Evolutionary conservation across 2,888 invertebrate species (phyloP), one percentile per base, ranked within the genome.

Genomic region (Dioctria linearis): DNA sequence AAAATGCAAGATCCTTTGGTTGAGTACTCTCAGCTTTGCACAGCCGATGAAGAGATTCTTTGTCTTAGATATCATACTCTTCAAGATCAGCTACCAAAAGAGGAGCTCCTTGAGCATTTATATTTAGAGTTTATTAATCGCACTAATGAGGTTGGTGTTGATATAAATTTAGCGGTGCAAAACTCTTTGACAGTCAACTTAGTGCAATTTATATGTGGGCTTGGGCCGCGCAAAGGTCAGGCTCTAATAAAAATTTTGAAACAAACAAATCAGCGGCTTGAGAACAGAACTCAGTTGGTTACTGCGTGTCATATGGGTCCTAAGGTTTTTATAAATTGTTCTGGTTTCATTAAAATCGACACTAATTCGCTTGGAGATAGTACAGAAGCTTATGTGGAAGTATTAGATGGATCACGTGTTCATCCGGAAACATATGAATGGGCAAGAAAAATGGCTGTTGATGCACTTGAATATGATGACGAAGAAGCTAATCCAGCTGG

Each of bases 361-460:
- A 98, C 98, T 0, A 96, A 95, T 86, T 96, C 98, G 83, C 90
- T 98, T 66, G 98, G 97, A 2, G 98, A 98, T 85, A 94, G 96
- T 86, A 98, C 98, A 0, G 98, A 98, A 86, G 95, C 96, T 0
- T 98, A 98, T 85, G 96, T 98, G 0, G 95, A 98, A 90, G 97
- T 98, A 2, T 90, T 99, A 78, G 99, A 99, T 87, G 98, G 98
- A 0, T 98, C 99, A 0, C 92, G 99, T 84, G 98, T 99, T 0
- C 99, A 99, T 90, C 99, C 99, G 0, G 99, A 99, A 90, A 98
- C 98, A 0, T 99, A 99, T 88, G 99, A 99, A 87, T 99, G 99
- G 99, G 99, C 99, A 0, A 91, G 99, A 59, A 99, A 99, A 90
- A 99, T 99, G 99, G 99, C 99, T 0, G 98, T 99, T 0, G 99